Evolutionary conservation across 1,140 invertebrate genomes (phyloP).

Genomic region (Leptonema lineaticorne): DNA sequence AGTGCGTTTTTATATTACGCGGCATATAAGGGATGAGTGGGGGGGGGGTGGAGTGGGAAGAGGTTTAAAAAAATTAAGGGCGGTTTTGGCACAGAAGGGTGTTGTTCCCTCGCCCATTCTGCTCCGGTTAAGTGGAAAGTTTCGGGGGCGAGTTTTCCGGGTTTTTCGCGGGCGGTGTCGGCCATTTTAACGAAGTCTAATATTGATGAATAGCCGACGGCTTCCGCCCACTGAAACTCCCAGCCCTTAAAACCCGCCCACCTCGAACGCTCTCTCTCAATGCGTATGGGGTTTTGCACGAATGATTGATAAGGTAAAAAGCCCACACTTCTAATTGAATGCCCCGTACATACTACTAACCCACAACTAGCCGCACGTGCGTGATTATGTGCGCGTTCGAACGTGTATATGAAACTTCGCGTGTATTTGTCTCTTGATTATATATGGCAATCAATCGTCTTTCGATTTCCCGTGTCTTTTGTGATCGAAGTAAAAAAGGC

Average conservation of each 20-base stretch:
- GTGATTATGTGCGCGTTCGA: not conserved
- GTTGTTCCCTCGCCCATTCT: not conserved
- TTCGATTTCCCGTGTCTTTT: not conserved
- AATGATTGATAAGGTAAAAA: slow-evolving; percentile 42
- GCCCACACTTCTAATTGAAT: slow-evolving; percentile 41
- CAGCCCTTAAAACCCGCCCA: too few species aligned
- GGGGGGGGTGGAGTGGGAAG: not conserved
- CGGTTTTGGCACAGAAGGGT: slow-evolving; percentile 1
- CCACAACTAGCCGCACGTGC: not conserved
- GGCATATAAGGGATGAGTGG: not conserved
- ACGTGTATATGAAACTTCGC: not conserved
- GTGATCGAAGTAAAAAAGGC: not conserved
- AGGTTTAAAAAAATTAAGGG: slow-evolving; percentile 24
- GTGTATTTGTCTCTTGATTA: not conserved
- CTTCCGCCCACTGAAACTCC: slow-evolving; percentile 11
- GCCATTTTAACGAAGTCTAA: slow-evolving; percentile 42
- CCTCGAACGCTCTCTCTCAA: too few species aligned
- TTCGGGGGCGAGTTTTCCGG: slow-evolving; percentile 27
- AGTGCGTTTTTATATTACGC: slow-evolving; percentile 36
- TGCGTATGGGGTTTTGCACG: slow-evolving; percentile 27
- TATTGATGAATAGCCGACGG: slow-evolving; percentile 41
- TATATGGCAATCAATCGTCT: not conserved
- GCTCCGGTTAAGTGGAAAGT: slow-evolving; percentile 40
- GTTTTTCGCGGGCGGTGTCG: slow-evolving; percentile 22
- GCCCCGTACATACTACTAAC: not conserved